Base-by-base conservation (phyloP, 92 coral and sea anemone genomes). In the Diadumene lineata region DNA sequence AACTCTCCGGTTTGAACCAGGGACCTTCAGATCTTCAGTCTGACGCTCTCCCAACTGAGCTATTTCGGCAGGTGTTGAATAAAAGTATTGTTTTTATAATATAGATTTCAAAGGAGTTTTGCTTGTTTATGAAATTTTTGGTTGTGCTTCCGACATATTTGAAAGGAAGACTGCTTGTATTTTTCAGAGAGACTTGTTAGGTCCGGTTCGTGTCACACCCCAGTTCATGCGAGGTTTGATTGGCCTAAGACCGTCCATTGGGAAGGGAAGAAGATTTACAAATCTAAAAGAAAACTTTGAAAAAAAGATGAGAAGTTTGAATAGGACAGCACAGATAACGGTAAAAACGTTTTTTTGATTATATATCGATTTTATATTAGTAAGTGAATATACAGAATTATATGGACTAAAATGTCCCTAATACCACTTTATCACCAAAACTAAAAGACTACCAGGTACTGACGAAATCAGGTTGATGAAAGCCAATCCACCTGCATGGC, bases 11-110 rank as follows among this genome's bases (percentile, higher is more conserved):
- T 56, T 92, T 92, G 98, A 92, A 92, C 98, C 98, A 92, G 98
- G 98, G 98, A 92, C 98, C 98, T 92, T 92, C 96, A 92, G 98
- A 92, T 92, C 98, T 92, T 92, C 98, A 92, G 98, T 90, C 98
- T 92, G 96, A 90, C 98, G 98, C 98, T 92, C 98, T 92, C 98
- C 98, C 98, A 92, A 92, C 98, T 92, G 98, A 92, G 96, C 98
- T 92, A 92, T 90, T 89, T 86, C 98, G 98, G 98, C 98, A 76
- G 82, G 60, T 53, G n/a, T 3, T 15, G n/a, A 53, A 15, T 9
- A 15, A 15, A 8, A 44, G 17, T 44, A 17, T 17, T 17, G 17
- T 8, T 8, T 44, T 44, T 44, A 44, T 17, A 9, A 44, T 44
- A 17, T 8, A 44, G 51, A 8, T 44, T 17, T 17, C 10, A 44